Evolutionary conservation across 2,113 vertebrate genomes (phyloP), one percentile per base, ranked within the genome.

Genomic region (Rhodinocichla rosea): DNA sequence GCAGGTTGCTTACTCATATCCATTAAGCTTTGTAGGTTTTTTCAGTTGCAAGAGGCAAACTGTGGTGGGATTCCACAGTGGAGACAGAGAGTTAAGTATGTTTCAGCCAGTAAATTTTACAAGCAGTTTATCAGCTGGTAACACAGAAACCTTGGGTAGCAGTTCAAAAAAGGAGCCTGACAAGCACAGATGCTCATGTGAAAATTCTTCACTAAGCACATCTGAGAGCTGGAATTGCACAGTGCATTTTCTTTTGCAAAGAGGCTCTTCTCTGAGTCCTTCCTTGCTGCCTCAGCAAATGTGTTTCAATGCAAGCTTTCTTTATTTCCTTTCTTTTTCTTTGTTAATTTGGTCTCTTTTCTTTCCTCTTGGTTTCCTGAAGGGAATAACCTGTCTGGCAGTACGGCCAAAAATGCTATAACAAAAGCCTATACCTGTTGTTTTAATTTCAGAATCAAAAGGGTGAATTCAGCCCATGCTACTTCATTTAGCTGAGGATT

Each of bases 401-500:
- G 11, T 57, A 74, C 14, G 74, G 12, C 17, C 12, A 44, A 76
- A 83, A 68, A 35, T n/a, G 7, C 75, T 88, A 4, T 14, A 87
- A 63, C 13, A 78, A 78, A 92, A 89, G 44, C 10, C 27, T 13
- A 49, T 42, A 65, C 22, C 7, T 87, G 18, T 39, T 63, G 14
- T 65, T 92, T 92, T 60, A n/a, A 47, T 70, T 95, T 89, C 77
- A 89, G 42, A 92, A 42, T 18, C n/a, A 56, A 77, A 89, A 83
- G 26, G 1, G 3, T 84, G 24, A 75, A 65, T 49, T 80, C 1
- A 2, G 9, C 9, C 22, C 10, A 12, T 44, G 77, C 12, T 76
- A 9, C 23, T 53, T 70, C 17, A 81, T 62, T 73, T 13, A 56
- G 39, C 10, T 94, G 23, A 89, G 13, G 12, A 14, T 92, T 77